Evolutionary conservation across 1,140 invertebrate genomes (phyloP).

Genomic region (Diorhabda carinulata): DNA sequence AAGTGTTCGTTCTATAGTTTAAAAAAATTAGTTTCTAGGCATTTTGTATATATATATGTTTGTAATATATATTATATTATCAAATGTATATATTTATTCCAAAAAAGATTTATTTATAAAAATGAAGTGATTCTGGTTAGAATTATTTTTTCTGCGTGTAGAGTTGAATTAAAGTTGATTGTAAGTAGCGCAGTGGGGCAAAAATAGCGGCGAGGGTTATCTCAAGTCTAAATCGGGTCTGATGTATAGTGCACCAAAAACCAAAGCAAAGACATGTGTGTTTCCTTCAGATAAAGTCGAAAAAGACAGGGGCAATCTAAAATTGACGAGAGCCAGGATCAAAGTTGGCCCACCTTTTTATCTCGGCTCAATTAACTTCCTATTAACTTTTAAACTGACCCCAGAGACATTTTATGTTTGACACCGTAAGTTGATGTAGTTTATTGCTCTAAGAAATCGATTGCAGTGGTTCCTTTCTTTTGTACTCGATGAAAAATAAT

Average conservation of each 20-base stretch:
- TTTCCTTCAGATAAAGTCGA: constrained; percentile 27
- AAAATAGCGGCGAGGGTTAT: neutral
- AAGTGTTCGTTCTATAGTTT: too few relatives aligned
- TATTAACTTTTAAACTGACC: constrained; percentile 21
- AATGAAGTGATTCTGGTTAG: too few relatives aligned
- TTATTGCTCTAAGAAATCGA: constrained; percentile 1
- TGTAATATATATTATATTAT: too few relatives aligned
- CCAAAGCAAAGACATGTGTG: constrained; percentile 26
- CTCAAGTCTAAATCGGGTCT: too few relatives aligned
- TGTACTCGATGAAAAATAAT: neutral
- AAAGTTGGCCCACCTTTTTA: constrained; percentile 22
- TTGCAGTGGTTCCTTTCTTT: neutral
- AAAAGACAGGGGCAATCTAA: constrained; percentile 32
- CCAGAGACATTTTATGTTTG: constrained; percentile 20
- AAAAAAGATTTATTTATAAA: too few relatives aligned
- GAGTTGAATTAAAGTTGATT: neutral
- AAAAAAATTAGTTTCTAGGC: too few relatives aligned
- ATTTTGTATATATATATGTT: too few relatives aligned
- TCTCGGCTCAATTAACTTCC: constrained; percentile 19
- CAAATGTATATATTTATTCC: too few relatives aligned
- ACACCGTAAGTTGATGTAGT: neutral
- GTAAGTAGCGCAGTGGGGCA: neutral
- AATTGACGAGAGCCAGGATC: constrained; percentile 32
- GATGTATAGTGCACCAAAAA: neutral
- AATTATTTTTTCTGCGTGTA: neutral